Base-by-base conservation (phyloP, 2,113 vertebrate species). In the Megaleporinus macrocephalus region DNA sequence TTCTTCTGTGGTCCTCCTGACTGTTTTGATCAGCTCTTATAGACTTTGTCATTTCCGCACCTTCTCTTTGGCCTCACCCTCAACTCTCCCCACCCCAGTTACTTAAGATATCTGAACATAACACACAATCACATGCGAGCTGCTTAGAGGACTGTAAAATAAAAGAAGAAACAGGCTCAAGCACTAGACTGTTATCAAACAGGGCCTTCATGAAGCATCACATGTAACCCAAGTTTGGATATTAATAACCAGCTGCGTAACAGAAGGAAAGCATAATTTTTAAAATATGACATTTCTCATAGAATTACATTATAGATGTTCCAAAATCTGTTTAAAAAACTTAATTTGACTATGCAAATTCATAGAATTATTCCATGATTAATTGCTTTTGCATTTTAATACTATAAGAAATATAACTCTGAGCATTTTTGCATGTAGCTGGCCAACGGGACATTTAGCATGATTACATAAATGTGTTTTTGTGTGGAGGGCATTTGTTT, bases 341-440 rank as follows among this genome's bases (percentile, higher is more conserved):
- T 63, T 69, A 18, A 51, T 78, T 14, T 57, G 53, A 88, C 83
- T 79, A 79, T 78, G 22, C 83, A 75, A n/a, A 65, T 87, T 88
- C 29, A 57, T 80, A 61, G 76, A 91, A 87, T 89, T 62, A 74
- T 76, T 49, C 5, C 41, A 44, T 11, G 10, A 71, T 69, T 78
- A 87, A 90, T 83, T 76, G 77, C 57, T 87, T 44, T 71, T 68
- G 41, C 79, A 74, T 29, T 20, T 16, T 51, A 41, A 78, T 47
- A n/a, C 13, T 24, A 44, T 12, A 20, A 59, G 62, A 27, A 44
- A 36, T 55, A 36, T 20, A 55, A 70, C 20, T 55, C 20, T 16
- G 57, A 57, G 30, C 49, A 10, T 73, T 57, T 41, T 27, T 77
- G 5, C n/a, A 51, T 65, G 30, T 77, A 61, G 33, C n/a, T 30